A percentile compares a stretch with the other conserved stretches of the same genome.
These are phyloP conservation scores for Sphecodes monilicornis DNA, from an alignment of 2,888 invertebrate genomes.

Conservation along the genomic window DNA sequence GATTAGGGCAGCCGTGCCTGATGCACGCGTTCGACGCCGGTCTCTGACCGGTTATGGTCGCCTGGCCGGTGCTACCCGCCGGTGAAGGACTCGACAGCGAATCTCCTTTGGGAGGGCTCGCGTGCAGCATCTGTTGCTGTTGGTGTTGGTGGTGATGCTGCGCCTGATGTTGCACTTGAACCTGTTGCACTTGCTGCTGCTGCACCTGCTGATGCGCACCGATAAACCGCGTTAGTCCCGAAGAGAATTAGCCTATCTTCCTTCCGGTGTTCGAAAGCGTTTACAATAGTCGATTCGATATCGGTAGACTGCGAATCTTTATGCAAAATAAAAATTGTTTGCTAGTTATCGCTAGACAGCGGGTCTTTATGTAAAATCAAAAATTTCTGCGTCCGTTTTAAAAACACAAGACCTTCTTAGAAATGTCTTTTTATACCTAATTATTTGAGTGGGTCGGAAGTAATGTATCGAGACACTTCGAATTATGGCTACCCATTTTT, in stretches of 20 bases:
- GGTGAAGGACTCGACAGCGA: slow-evolving; percentile 80
- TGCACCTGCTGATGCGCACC: slow-evolving; percentile 66
- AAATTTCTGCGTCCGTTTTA: too few relatives aligned
- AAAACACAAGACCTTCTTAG: too few relatives aligned
- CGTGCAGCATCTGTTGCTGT: slow-evolving; percentile 83
- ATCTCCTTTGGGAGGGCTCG: slow-evolving; percentile 80
- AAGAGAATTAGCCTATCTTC: slow-evolving; percentile 44
- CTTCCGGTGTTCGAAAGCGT: too few relatives aligned
- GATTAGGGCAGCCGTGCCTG: slow-evolving; percentile 95
- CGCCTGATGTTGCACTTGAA: slow-evolving; percentile 79
- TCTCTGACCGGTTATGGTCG: slow-evolving; percentile 75
- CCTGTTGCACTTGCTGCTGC: slow-evolving; percentile 74
- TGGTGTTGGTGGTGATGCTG: slow-evolving; percentile 80
- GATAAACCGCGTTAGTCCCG: not conserved
- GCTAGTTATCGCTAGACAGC: too few relatives aligned
- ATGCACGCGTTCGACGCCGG: slow-evolving; percentile 87
- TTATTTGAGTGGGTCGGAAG: not conserved
- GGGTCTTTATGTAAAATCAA: too few relatives aligned
- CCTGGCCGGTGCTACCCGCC: slow-evolving; percentile 74
- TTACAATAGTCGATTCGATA: too few relatives aligned
- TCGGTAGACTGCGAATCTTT: slow-evolving; percentile 49
- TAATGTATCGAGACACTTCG: not conserved
- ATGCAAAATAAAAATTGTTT: too few relatives aligned
- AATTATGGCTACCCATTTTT: not conserved
- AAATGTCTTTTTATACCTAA: too few relatives aligned